Base-by-base conservation (phyloP, 2,888 invertebrate species). In the Epinotia ramella region DNA sequence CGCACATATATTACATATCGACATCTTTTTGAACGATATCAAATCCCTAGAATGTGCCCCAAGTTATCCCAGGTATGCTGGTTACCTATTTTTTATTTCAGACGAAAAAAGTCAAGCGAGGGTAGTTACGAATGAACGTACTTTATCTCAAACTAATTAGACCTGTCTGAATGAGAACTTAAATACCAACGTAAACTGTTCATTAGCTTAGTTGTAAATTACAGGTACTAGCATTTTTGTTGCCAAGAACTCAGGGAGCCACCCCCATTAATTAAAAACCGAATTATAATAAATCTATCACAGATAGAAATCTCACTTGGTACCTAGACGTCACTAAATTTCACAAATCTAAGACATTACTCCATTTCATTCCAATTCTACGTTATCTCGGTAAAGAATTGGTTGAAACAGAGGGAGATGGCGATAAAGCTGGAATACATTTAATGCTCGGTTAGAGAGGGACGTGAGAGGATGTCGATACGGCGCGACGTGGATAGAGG, bases 321-420 rank as follows among this genome's bases (percentile, higher is more conserved):
- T 59, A 44, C 16, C 46, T 24, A 76, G 68, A 74, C 68, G 73
- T 75, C 72, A 70, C 74, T 77, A 80, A 80, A 81, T 80, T 81
- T 77, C 63, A 77, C 73, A 79, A 80, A 81, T 80, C 81, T 73
- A 74, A 76, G 70, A 79, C 80, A 81, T 82, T 80, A 80, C 78
- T 81, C 82, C 79, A 77, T 77, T 73, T 71, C 72, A 77, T 81
- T 83, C 82, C 80, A 80, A 82, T 84, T 83, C 80, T 81, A 80
- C 85, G 88, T 87, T 91, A 91, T 91, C 91, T 89, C 79, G 79
- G 84, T 86, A 85, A 89, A 83, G 87, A 87, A 89, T 89, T 87
- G 87, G 84, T 82, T 81, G 82, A 82, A 83, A 83, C 80, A 82
- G 81, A 84, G 80, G 80, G 84, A 83, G 87, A 86, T 82, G 84